Base-by-base conservation (phyloP, 2,113 vertebrate species). In the Phaethornis superciliosus region DNA sequence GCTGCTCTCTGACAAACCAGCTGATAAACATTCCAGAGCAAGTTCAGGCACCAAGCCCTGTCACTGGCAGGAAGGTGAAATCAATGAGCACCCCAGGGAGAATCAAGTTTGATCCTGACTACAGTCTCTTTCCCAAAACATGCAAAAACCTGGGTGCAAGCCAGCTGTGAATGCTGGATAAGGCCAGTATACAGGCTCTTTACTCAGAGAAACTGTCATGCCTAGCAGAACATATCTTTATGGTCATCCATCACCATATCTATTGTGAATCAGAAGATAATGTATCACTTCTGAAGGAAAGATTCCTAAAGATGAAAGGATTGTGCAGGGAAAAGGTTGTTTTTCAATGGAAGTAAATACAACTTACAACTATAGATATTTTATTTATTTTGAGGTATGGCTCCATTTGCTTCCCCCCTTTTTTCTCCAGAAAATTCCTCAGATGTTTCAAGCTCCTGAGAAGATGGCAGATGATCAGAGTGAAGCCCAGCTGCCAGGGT, bases 21-120 rank as follows among this genome's bases (percentile, higher is more conserved):
- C 69, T 90, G 81, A 90, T 52, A 93, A 89, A 94, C 88, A 94
- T 93, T 95, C 90, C 91, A 93, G 59, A 90, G 52, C 95, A 88
- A 82, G 94, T 85, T 95, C 47, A 91, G 95, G 65, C 81, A 0
- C 51, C 4, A 5, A 92, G 52, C 60, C 27, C 65, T 83, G 52
- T 72, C 26, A 7, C 58, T 54, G 51, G 65, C 79, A 94, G 59
- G 59, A 89, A 88, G 68, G 79, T 68, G 80, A 94, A 91, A 95
- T 96, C 82, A 86, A 85, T 94, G 85, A 93, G 52, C 64, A 93
- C 92, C 60, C 33, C 67, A 91, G 72, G 86, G 87, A 18, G 22
- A 91, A 72, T 90, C 86, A 85, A 86, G 95, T 96, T 95, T 67
- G 51, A 88, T 95, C 94, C 85, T 95, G 91, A 88, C 52, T 79